Evolutionary conservation across 2,888 invertebrate genomes (phyloP), one percentile per base, ranked within the genome.

Genomic region (Hipparchia semele): DNA sequence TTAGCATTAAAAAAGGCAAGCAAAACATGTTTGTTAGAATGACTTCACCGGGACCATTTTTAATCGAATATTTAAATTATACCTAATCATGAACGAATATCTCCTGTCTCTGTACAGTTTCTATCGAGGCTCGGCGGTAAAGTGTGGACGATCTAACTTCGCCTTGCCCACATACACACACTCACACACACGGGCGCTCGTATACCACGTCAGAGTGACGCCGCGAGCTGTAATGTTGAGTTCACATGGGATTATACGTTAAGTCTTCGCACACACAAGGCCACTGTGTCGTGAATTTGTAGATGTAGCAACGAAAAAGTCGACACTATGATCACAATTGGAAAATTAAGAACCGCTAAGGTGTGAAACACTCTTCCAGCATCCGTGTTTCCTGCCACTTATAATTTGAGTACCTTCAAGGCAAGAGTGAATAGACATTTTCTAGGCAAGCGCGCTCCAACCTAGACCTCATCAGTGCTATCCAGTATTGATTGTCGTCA

Each of bases 71-170:
- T 54, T 39, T 12, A 8, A 8, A 60, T 39, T 6, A 54, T 53
- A n/a, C n/a, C n/a, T n/a, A 51, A 62, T 54, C 6, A 1, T 68
- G 72, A 67, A 71, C 76, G 79, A 81, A 23, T 65, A 62, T 59
- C 39, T 33, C 86, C 79, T 83, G 78, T 73, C 76, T 68, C 80
- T 83, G 86, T 90, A 85, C 92, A 80, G 78, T 89, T 91, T 87
- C 92, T 92, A 92, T 93, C 88, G 90, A 91, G 92, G 89, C 84
- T 83, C 91, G 91, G 91, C 90, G 92, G 92, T 92, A 93, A 92
- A 94, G 92, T 92, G 92, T 92, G 92, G 92, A 91, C 93, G 93
- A 93, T 93, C 93, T 93, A 94, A 94, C 93, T 93, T 93, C 88
- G 87, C 90, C 92, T 91, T 91, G 86, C 90, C 87, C 88, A 87